These are phyloP conservation scores for Hydrophis major DNA, from an alignment of 2,797 vertebrate genomes.

Conservation along the genomic window DNA sequence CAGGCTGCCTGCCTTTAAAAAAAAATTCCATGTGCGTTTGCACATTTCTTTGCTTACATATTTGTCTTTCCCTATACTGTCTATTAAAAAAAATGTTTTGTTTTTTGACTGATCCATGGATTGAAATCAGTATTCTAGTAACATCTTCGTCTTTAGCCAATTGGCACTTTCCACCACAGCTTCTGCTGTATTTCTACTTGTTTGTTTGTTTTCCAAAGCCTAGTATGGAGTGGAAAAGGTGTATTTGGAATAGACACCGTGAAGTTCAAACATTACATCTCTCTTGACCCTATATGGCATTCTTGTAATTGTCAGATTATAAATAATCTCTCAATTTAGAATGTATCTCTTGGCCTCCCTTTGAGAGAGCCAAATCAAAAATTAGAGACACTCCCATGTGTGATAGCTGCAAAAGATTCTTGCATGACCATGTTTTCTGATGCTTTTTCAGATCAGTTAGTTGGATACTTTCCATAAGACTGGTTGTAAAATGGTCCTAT, in stretches of 20 bases:
- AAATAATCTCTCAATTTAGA: slow-evolving; percentile 41
- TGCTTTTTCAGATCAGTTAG: background rate
- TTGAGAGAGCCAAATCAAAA: slow-evolving; percentile 38
- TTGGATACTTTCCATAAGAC: background rate
- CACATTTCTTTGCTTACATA: background rate
- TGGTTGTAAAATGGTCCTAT: background rate
- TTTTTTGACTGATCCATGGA: background rate
- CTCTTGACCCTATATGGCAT: background rate
- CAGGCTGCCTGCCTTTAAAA: background rate
- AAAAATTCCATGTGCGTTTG: background rate
- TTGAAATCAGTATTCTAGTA: background rate
- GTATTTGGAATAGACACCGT: background rate
- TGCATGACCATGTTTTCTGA: background rate
- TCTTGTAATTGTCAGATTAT: background rate
- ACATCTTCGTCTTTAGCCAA: background rate
- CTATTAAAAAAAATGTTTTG: background rate
- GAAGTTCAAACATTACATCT: background rate
- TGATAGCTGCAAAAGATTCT: background rate
- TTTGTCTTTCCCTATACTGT: background rate
- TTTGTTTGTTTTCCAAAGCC: background rate
- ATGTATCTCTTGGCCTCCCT: slow-evolving; percentile 46
- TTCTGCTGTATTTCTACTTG: background rate
- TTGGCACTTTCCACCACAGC: background rate
- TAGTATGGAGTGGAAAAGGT: background rate
- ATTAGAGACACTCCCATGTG: background rate